These are phyloP conservation scores for Brienomyrus longianalis DNA, from an alignment of 2,113 vertebrate species.

Conservation along the genomic window DNA sequence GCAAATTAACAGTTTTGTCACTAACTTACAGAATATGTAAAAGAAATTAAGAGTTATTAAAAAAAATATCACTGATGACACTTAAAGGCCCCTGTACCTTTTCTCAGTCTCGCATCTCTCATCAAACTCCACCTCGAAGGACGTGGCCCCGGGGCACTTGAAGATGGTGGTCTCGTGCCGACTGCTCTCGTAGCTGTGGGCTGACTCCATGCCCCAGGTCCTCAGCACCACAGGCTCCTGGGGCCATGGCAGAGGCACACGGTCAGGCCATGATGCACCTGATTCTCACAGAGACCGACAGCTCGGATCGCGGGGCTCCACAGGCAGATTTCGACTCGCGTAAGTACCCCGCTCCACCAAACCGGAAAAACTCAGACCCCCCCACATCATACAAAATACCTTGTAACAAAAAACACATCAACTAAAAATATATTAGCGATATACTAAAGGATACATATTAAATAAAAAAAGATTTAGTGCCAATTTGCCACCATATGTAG, in stretches of 20 bases:
- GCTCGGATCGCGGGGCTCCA: not conserved
- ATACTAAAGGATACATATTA: not conserved
- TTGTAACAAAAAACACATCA: not conserved
- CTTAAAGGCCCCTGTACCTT: slow-evolving; percentile 59
- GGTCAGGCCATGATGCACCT: not conserved
- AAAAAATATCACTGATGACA: not conserved
- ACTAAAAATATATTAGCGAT: not conserved
- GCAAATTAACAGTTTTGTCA: not conserved
- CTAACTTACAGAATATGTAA: not conserved
- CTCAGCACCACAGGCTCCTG: slow-evolving; percentile 85
- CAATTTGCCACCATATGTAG: not conserved
- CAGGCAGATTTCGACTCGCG: not conserved
- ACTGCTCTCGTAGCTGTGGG: slow-evolving; percentile 94
- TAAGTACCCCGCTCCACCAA: not conserved
- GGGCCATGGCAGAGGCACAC: slow-evolving; percentile 54
- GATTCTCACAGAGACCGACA: not conserved
- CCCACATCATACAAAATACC: not conserved
- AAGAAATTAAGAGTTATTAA: not conserved
- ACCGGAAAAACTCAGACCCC: not conserved
- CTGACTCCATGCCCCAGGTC: slow-evolving; percentile 86
- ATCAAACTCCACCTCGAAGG: slow-evolving; percentile 94
- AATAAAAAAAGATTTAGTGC: not conserved
- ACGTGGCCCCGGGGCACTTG: slow-evolving; percentile 83
- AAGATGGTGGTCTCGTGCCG: slow-evolving; percentile 86
- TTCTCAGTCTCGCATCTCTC: slow-evolving; percentile 94